phyloP scores from a whole-genome alignment of 2,113 vertebrate genomes.

The Carettochelys insculpta region DNA sequence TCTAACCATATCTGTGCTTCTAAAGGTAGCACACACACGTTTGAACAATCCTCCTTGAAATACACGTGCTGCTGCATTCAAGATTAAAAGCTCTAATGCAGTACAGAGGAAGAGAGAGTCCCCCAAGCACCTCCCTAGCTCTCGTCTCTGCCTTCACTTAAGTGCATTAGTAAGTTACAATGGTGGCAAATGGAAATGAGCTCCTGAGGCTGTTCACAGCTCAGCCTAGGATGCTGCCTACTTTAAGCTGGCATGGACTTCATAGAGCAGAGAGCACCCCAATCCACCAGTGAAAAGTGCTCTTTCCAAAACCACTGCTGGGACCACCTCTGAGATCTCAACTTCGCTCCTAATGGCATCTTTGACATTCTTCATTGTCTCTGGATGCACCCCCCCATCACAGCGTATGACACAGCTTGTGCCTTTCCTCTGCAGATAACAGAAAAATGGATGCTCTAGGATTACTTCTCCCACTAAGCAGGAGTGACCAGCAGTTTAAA shows the following conservation, averaged over 20 bases:
- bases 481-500: neutral
- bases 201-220: neutral
- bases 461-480: neutral
- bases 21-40: conserved; percentile 21
- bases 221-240: no score
- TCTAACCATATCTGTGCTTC: conserved; percentile 24
- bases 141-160: neutral
- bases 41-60: conserved; percentile 20
- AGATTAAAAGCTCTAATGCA: conserved; percentile 39
- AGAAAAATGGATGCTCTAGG: neutral
- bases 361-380: neutral
- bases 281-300: neutral
- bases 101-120: conserved; percentile 13
- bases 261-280: neutral
- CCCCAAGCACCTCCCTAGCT: neutral
- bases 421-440: neutral
- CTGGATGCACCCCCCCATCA: fast-evolving
- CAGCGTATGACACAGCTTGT: fast-evolving
- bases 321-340: neutral
- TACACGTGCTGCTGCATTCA: conserved; percentile 30
- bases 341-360: neutral
- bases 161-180: neutral
- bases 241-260: fast-evolving
- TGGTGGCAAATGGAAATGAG: neutral
- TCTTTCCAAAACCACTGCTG: neutral